Conservation (phyloP, 2,888 invertebrate genomes). For the Capitulum mitella region DNA sequence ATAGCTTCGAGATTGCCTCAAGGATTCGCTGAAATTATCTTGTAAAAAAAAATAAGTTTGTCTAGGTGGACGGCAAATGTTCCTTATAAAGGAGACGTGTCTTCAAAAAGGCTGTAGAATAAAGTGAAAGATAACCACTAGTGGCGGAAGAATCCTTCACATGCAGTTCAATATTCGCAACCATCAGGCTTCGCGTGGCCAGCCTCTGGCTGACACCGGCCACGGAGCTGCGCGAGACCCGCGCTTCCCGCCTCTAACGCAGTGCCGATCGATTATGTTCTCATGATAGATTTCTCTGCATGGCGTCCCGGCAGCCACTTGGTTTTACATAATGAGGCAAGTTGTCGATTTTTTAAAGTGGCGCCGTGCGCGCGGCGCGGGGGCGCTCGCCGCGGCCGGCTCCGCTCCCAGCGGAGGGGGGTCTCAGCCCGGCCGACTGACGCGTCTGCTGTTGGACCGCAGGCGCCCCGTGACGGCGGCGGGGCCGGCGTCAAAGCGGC, state of each 20-base stretch:
- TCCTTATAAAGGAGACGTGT: no score
- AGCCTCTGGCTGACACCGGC: not conserved
- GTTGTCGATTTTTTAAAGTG: not conserved
- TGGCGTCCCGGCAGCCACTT: not conserved
- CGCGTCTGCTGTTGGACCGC: not conserved
- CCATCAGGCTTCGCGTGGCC: no score
- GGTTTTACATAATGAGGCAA: not conserved
- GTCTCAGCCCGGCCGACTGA: not conserved
- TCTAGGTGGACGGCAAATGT: no score
- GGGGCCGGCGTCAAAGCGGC: no score
- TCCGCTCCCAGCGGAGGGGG: constrained; percentile 2
- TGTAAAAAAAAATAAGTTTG: no score
- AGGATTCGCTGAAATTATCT: no score
- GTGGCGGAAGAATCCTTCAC: no score
- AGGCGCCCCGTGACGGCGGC: no score
- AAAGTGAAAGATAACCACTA: no score
- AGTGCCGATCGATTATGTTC: not conserved
- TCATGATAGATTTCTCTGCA: not conserved
- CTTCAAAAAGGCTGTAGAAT: no score
- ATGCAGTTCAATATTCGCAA: no score
- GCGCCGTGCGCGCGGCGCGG: not conserved
- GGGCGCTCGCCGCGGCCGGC: not conserved
- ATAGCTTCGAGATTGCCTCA: no score
- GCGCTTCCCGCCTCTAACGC: not conserved
- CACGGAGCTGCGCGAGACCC: not conserved